Conservation (phyloP, 2,797 vertebrate genomes). For the Parambassis ranga region DNA sequence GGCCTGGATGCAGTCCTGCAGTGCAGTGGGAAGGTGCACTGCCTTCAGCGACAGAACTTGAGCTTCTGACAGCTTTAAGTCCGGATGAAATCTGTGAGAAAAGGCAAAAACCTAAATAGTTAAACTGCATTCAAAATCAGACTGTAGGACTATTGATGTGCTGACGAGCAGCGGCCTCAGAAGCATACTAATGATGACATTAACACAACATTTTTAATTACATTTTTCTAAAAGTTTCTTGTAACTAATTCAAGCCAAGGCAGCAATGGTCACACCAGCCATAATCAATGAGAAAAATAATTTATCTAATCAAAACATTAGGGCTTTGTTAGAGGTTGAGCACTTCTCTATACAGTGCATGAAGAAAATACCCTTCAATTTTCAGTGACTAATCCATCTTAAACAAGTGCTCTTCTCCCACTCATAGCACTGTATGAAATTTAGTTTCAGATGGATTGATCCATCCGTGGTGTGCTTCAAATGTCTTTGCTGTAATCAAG, state of each 20-base stretch:
- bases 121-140: not conserved
- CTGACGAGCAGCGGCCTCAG: conserved; percentile 12
- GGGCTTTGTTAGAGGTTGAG: not conserved
- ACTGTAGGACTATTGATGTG: conserved; percentile 25
- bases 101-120: not conserved
- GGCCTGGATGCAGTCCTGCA: conserved; percentile 85
- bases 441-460: conserved; percentile 42
- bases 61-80: conserved; percentile 82
- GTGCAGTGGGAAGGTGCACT: conserved; percentile 75
- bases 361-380: not conserved
- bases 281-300: no score
- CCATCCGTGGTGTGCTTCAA: conserved; percentile 42
- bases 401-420: conserved; percentile 13
- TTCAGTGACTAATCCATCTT: conserved; percentile 23
- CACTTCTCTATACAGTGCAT: not conserved
- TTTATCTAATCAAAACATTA: no score
- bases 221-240: conserved; percentile 11
- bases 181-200: conserved; percentile 38
- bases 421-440: conserved; percentile 15
- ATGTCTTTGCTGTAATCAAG: conserved; percentile 54
- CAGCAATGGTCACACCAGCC: not conserved
- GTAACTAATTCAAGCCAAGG: not conserved
- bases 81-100: conserved; percentile 81
- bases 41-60: conserved; percentile 81
- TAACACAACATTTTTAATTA: conserved; percentile 47